Conservation (phyloP, 2,113 vertebrate species). For the Atractosteus spatula region DNA sequence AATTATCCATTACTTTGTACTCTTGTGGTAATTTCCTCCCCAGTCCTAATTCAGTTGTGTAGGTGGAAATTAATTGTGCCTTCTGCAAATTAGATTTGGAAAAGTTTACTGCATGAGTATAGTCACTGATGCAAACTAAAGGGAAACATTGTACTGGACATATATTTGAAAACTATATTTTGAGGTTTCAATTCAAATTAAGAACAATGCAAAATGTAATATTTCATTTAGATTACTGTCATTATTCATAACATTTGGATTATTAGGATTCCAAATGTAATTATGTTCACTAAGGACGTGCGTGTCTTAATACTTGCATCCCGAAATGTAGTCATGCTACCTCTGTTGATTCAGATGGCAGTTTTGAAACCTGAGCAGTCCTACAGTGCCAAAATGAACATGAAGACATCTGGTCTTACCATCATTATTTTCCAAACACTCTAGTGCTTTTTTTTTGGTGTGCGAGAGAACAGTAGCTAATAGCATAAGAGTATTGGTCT, state of each 20-base stretch:
- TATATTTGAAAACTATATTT: no score
- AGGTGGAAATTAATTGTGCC: constrained; percentile 33
- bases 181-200: no score
- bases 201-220: no score
- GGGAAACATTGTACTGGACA: no score
- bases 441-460: not conserved
- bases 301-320: not conserved
- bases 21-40: constrained; percentile 13
- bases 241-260: not conserved
- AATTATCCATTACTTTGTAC: constrained; percentile 8
- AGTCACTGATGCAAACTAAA: no score
- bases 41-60: constrained; percentile 19
- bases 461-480: not conserved
- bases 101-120: not conserved
- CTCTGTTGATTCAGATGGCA: not conserved
- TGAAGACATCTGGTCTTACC: not conserved
- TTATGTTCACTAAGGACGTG: not conserved
- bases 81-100: constrained; percentile 18
- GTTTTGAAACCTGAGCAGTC: not conserved
- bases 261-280: not conserved
- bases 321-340: not conserved
- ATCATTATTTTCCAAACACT: not conserved
- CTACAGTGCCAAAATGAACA: not conserved
- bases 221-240: not conserved
- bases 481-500: not conserved